Evolutionary conservation across 2,113 vertebrate genomes (phyloP), one percentile per base, ranked within the genome.

Genomic region (Argyrosomus japonicus): DNA sequence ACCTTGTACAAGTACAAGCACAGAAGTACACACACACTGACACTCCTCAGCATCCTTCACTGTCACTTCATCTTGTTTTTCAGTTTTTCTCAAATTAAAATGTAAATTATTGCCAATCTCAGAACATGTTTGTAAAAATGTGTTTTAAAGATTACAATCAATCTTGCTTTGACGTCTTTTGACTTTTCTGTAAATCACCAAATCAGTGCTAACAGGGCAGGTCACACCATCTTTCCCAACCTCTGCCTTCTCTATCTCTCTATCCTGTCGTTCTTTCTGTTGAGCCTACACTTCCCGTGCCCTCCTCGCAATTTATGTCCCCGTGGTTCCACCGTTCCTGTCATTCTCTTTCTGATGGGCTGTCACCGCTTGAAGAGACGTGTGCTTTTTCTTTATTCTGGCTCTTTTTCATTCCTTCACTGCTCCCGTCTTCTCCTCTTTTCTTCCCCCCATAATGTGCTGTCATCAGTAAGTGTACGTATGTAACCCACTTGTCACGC

Each of bases 401-500:
- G 67, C 54, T 73, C 65, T 47, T 81, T 7, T 75, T 75, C 67
- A 51, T 64, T 87, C 48, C 79, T 68, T 61, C 68, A 19, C 40
- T 47, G 60, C 61, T 51, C 18, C 32, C 15, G 69, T 70, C 57
- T 73, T 62, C 54, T 21, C 65, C 50, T 69, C 73, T 69, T 60
- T 54, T 72, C 64, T 53, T 25, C 27, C 57, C 70, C n/a, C 60
- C 51, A 54, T 68, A 77, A 88, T 47, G 77, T 14, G 68, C 82
- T 79, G 86, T 87, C 82, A 83, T 36, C 29, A 23, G 48, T 15
- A 25, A 50, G 25, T 61, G 78, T 57, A 63, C 32, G 48, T 36
- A 53, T 83, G 81, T 79, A 68, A 70, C 67, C 25, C 25, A 29
- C 58, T 62, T 83, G 73, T 84, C 72, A 81, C 23, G 32, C 15